phyloP scores from a whole-genome alignment of 92 coral and sea anemone genomes.

The Scolanthus callimorphus region DNA sequence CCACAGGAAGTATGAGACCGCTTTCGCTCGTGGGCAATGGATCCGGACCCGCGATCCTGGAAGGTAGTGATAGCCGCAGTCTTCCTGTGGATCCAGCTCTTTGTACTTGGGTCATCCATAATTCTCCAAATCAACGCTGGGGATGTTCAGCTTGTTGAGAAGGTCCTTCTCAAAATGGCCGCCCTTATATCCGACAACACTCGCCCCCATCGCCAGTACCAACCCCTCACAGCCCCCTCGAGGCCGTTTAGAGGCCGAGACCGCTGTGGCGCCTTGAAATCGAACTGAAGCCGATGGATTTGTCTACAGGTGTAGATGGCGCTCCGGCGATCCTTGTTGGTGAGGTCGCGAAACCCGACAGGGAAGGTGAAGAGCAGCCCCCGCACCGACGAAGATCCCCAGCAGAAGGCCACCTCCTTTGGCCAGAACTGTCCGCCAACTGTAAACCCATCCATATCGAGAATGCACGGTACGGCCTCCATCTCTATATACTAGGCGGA shows the following conservation, averaged over 20 bases:
- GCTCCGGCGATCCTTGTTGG: conserved; percentile 1
- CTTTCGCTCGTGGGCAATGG: conserved; percentile 3
- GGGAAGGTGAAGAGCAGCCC: not conserved
- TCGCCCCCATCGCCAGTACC: conserved; percentile 3
- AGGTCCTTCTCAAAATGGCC: conserved; percentile 17
- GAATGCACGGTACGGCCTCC: too few species aligned
- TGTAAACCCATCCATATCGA: too few species aligned
- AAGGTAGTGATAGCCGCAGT: conserved; percentile 3
- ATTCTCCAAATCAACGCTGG: conserved; percentile 7
- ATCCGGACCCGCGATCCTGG: conserved; percentile 3
- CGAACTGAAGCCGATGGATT: conserved; percentile 3
- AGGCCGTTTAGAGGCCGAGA: conserved; percentile 1
- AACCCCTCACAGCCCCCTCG: conserved; percentile 1
- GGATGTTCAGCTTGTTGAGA: conserved; percentile 2
- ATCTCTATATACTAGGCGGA: too few species aligned
- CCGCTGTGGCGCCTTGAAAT: not conserved
- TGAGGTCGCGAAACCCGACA: conserved; percentile 1
- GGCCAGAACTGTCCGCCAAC: too few species aligned
- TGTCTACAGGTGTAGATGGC: conserved; percentile 4
- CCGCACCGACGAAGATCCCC: conserved; percentile 1
- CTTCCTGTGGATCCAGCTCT: conserved; percentile 3
- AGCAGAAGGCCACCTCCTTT: conserved; percentile 4
- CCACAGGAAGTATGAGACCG: conserved; percentile 1
- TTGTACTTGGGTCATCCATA: conserved; percentile 13
- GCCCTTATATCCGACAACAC: conserved; percentile 13